Percentiles rank a stretch among this genome's conserved stretches.
phyloP scores from a whole-genome alignment of 2,113 vertebrate species.

The Gymnogyps californianus region DNA sequence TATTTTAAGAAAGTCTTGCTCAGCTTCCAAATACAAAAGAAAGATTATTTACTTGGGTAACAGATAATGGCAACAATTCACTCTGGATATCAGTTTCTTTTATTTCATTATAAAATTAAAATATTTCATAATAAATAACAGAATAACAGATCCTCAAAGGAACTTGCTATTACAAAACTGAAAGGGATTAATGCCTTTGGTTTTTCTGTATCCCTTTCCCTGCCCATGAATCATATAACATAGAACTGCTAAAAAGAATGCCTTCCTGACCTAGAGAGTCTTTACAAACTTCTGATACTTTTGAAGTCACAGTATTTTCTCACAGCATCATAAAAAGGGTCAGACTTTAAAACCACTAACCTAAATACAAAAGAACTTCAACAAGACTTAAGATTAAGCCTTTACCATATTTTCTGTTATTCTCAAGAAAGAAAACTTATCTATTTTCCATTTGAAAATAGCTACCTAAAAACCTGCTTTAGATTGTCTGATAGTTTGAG shows the following conservation, averaged over 20 bases:
- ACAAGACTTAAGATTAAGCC: not conserved
- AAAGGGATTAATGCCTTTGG: not conserved
- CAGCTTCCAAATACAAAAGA: not conserved
- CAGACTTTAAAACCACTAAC: not conserved
- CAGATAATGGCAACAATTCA: not conserved
- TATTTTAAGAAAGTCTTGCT: not conserved
- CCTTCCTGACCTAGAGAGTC: not conserved
- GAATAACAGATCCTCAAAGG: not conserved
- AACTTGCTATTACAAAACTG: not conserved
- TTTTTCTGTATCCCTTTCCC: not conserved
- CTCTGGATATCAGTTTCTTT: not conserved
- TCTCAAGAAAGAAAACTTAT: not conserved
- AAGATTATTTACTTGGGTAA: not conserved
- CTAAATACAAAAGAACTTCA: not conserved
- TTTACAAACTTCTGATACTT: not conserved
- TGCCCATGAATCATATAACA: not conserved
- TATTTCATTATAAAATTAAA: not conserved
- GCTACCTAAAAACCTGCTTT: not conserved
- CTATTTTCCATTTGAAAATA: not conserved
- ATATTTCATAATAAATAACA: not conserved
- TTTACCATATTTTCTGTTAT: not conserved
- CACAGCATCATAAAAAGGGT: not conserved
- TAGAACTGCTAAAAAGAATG: not conserved
- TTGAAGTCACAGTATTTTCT: not conserved
- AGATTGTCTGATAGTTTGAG: not conserved